Base-by-base conservation (phyloP, 2,888 invertebrate species). In the Linyphia triangularis region DNA sequence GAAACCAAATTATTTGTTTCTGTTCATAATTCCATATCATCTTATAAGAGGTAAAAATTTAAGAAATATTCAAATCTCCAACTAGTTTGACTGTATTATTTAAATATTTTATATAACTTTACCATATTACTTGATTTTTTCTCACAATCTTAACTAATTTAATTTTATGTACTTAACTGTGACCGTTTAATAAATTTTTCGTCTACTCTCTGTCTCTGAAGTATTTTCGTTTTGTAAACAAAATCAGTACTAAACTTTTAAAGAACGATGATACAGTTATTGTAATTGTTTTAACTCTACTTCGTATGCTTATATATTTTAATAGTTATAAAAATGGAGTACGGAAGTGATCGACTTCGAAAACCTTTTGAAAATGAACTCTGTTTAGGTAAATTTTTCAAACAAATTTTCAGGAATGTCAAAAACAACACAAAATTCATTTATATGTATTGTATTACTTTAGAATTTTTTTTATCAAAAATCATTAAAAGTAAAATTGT, bases 311-410 rank as follows among this genome's bases (percentile, higher is more conserved):
- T n/a, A n/a, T 51, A 16, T 51, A 1, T 51, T 10, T 0, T 51
- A 13, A 51, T 7, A 16, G 5, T 67, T 24, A 28, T 4, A 33
- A 33, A 33, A 43, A 83, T 83, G 73, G 75, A 75, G 19, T 77
- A 65, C 22, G 51, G 75, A 1, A 85, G 65, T 43, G 84, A 85
- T 69, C 75, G 75, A 10, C 33, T 69, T 13, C 84, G 84, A 10
- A 77, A 77, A 65, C 59, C 70, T 19, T 13, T 77, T 2, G 84
- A 85, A 33, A 75, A 85, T 85, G 84, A 69, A 75, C 57, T 77
- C 7, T 85, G 84, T 37, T 77, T 85, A 77, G 84, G 84, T 85
- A 59, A 43, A 22, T 19, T 69, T 22, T 7, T 19, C 6, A 10
- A 28, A 13, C 22, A 16, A 16, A 26, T 2, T 9, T 26, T 16